Evolutionary conservation across 2,113 vertebrate species (phyloP).

Genomic region (Colinus virginianus): DNA sequence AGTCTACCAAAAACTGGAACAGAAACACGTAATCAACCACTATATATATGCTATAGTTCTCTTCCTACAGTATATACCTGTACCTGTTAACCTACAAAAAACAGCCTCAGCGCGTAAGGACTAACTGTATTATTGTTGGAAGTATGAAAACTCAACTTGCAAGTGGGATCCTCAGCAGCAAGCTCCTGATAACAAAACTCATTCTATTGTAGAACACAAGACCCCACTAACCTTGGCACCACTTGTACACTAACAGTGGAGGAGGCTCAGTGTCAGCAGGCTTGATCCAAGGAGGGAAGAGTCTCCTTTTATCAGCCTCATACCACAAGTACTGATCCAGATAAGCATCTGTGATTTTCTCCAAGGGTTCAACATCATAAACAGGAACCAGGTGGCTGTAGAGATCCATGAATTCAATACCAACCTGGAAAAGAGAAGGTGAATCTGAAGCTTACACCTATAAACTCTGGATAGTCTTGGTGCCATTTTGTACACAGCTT

Average conservation of each 20-base stretch:
- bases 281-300: constrained; percentile 99
- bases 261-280: constrained; percentile 98
- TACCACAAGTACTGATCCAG: constrained; percentile 99
- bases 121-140: neutral
- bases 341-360: constrained; percentile 99
- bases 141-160: neutral
- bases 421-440: constrained; percentile 82
- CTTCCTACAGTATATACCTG: neutral
- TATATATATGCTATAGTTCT: neutral
- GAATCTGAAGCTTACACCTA: neutral
- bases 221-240: constrained; percentile 92
- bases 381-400: constrained; percentile 98
- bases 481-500: rapidly evolving
- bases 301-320: constrained; percentile 94
- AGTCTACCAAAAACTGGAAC: neutral
- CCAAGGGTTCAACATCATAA: constrained; percentile 96
- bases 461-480: neutral
- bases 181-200: rapidly evolving
- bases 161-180: rapidly evolving
- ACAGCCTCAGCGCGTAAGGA: neutral
- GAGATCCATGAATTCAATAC: constrained; percentile 99
- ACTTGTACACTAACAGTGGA: constrained; percentile 96
- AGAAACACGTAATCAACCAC: neutral
- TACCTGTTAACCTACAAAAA: neutral
- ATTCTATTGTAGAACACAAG: neutral